Evolutionary conservation across 1,140 invertebrate genomes (phyloP), one percentile per base, ranked within the genome.

Genomic region (Drosophila guanche): DNA sequence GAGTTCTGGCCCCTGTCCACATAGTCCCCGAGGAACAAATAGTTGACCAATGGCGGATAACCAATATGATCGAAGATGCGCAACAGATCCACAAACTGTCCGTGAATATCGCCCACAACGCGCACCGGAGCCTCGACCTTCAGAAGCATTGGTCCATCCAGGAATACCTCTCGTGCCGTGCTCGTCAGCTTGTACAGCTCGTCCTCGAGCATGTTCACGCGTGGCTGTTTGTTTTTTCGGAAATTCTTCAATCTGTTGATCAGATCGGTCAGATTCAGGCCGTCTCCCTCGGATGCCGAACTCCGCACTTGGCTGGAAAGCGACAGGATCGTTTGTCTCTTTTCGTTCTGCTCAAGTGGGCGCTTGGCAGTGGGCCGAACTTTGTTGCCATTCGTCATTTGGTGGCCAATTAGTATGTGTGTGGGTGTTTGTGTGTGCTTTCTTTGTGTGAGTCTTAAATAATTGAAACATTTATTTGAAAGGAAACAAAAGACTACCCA

Each of bases 41-140:
- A 99, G 93, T 99, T 99, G 27, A 97, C 97, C 92, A 99, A 97
- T 6, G 99, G 99, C 33, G 99, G 99, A 92, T 99, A 99, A 8
- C 98, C 98, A 60, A 98, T 98, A 91, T 99, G 99, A 89, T 99
- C 98, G 93, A 99, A 99, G 69, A 99, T 93, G 86, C 98, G 95
- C 63, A 99, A 92, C 33, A 99, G 93, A 93, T 99, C 99, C 90
- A 97, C 98, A 92, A 99, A 99, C 92, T 98, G 97, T 61, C 99
- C 99, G 92, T 99, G 98, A 86, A 99, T 99, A 92, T 99, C 98
- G 92, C 97, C 97, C 93, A 98, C 99, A 81, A 99, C 99, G 93
- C 99, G 99, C 40, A 99, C 92, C 47, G 98, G 98, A 48, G 98
- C 98, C 92, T 99, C 97, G 62, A 99, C 92, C 93, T 99, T 98